These are phyloP conservation scores for Linyphia triangularis DNA, from an alignment of 2,888 invertebrate species.

Conservation along the genomic window DNA sequence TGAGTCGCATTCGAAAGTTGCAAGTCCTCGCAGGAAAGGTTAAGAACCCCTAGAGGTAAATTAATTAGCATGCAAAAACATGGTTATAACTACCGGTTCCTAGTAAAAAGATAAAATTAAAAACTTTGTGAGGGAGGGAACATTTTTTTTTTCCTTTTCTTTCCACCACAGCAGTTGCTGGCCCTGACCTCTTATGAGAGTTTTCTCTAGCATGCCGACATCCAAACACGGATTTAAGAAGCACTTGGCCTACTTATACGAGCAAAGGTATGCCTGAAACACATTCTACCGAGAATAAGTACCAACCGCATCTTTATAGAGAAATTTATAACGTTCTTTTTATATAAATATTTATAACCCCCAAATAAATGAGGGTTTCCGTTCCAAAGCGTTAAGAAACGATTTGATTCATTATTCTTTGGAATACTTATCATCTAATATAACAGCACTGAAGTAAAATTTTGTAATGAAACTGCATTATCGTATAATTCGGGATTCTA, in stretches of 20 bases:
- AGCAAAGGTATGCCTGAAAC: background rate
- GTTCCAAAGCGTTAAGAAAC: no score
- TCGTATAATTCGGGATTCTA: background rate
- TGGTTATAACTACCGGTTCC: conserved; percentile 3
- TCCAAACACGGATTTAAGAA: conserved; percentile 8
- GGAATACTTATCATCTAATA: no score
- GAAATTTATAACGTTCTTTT: no score
- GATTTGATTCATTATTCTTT: no score
- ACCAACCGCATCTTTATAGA: no score
- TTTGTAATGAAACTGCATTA: background rate
- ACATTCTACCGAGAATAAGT: background rate
- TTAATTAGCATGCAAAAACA: background rate
- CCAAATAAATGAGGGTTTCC: no score
- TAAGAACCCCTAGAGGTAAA: conserved; percentile 28
- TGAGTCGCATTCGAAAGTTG: no score
- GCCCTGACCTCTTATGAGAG: conserved; percentile 42
- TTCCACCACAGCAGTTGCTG: conserved; percentile 46
- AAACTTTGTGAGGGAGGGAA: background rate
- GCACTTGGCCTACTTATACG: conserved; percentile 52
- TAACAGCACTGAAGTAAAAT: background rate
- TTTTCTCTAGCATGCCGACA: background rate
- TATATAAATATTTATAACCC: no score
- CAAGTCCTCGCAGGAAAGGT: conserved; percentile 1
- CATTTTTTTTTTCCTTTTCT: conserved; percentile 10
- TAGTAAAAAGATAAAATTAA: no score